Percentiles rank a stretch among this genome's conserved stretches.
phyloP scores from a whole-genome alignment of 1,140 invertebrate genomes.

The Asobara japonica region DNA sequence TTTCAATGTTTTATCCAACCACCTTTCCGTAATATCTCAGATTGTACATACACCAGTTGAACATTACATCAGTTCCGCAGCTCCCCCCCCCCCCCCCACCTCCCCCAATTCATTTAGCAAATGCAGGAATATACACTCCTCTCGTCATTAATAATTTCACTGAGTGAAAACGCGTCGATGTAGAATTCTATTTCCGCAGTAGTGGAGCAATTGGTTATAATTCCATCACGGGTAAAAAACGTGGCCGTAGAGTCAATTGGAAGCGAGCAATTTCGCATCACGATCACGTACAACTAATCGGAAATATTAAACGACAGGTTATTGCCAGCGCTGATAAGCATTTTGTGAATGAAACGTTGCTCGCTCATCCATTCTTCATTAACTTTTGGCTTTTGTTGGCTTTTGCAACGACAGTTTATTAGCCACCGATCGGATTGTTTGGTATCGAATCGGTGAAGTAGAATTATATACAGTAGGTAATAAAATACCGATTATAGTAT shows the following conservation, averaged over 20 bases:
- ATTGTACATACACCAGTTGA: no score
- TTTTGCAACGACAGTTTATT: not conserved
- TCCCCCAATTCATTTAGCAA: no score
- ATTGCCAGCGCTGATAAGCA: constrained; percentile 20
- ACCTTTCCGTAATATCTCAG: no score
- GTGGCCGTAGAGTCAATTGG: not conserved
- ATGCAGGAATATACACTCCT: no score
- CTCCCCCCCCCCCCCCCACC: no score
- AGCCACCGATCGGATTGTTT: not conserved
- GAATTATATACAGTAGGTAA: no score
- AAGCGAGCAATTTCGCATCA: not conserved
- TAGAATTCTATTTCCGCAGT: not conserved
- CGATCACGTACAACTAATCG: constrained; percentile 5
- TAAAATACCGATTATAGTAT: no score
- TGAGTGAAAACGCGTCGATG: not conserved
- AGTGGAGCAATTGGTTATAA: not conserved
- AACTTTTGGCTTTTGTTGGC: not conserved
- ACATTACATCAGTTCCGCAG: no score
- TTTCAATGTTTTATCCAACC: no score
- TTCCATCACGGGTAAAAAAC: not conserved
- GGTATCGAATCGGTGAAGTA: not conserved
- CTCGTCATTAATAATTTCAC: not conserved
- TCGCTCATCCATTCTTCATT: not conserved
- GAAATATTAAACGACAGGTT: constrained; percentile 30
- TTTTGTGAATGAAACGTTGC: constrained; percentile 17